These are phyloP conservation scores for Sialia sialis DNA, from an alignment of 2,113 vertebrate genomes.

Conservation along the genomic window DNA sequence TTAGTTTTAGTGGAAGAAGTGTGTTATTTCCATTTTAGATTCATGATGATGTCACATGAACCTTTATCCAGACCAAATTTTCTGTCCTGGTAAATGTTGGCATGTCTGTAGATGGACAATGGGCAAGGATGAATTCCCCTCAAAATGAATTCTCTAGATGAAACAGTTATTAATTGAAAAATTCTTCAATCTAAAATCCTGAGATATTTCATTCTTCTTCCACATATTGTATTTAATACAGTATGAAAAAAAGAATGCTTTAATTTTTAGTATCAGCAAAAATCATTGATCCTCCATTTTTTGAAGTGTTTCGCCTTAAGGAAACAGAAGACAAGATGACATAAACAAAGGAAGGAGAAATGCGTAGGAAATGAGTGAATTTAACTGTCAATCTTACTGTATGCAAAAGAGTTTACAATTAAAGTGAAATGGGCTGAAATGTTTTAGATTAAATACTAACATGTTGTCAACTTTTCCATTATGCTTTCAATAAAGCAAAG, in stretches of 20 bases:
- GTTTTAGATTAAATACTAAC: not conserved
- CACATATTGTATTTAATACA: not conserved
- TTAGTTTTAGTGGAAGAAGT: not conserved
- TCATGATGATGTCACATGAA: not conserved
- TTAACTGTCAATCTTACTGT: not conserved
- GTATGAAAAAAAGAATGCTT: not conserved
- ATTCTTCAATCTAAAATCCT: not conserved
- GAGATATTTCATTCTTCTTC: not conserved
- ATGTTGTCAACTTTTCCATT: not conserved
- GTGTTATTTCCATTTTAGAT: not conserved
- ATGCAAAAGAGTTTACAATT: not conserved
- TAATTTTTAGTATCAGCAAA: not conserved
- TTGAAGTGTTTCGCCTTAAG: not conserved
- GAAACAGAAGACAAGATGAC: not conserved
- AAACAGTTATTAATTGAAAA: not conserved
- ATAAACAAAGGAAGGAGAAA: not conserved
- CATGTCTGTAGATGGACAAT: not conserved
- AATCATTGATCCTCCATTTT: not conserved
- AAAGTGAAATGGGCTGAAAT: not conserved
- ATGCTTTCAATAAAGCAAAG: not conserved
- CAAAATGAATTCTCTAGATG: not conserved
- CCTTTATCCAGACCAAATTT: not conserved
- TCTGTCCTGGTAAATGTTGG: not conserved
- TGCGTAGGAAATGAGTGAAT: not conserved
- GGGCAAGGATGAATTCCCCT: not conserved